A percentile compares a stretch with the other conserved stretches of the same genome.
These are phyloP conservation scores for Hyles vespertilio DNA, from an alignment of 1,140 invertebrate genomes.

Conservation along the genomic window DNA sequence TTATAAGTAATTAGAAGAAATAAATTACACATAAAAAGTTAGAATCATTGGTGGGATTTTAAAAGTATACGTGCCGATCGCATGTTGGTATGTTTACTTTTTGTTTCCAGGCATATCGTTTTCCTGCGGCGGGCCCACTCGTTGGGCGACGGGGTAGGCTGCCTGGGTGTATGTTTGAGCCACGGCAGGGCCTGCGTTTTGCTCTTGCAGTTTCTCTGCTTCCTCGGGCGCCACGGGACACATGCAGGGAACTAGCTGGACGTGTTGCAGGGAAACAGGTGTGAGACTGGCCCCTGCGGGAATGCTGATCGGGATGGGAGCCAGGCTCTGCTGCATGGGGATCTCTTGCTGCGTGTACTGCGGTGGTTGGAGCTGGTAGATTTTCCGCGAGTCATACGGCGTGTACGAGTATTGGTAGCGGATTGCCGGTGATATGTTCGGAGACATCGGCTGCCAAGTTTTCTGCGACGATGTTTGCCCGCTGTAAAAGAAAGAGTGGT, in stretches of 20 bases:
- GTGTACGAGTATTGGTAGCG: conserved; percentile 67
- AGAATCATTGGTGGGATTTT: conserved; percentile 27
- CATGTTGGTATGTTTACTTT: too few species aligned
- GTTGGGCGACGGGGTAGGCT: conserved; percentile 45
- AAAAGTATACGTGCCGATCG: background rate
- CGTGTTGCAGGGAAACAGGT: conserved; percentile 70
- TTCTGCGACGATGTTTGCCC: conserved; percentile 43
- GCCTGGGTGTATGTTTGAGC: conserved; percentile 55
- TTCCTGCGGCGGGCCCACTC: conserved; percentile 35
- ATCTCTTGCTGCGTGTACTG: conserved; percentile 52
- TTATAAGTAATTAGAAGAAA: conserved; percentile 25
- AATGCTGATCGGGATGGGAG: conserved; percentile 71
- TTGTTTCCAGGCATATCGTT: conserved; percentile 34
- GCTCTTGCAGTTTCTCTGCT: conserved; percentile 68
- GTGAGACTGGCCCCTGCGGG: conserved; percentile 71
- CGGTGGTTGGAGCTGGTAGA: conserved; percentile 52
- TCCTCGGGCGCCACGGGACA: conserved; percentile 75
- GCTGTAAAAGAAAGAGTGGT: conserved; percentile 39
- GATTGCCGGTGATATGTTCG: conserved; percentile 47
- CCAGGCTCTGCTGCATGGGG: conserved; percentile 47
- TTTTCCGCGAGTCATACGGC: conserved; percentile 61
- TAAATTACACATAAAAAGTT: conserved; percentile 30
- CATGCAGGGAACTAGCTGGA: conserved; percentile 76
- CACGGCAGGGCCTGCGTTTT: conserved; percentile 61
- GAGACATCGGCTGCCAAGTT: conserved; percentile 49